A percentile compares a stretch with the other conserved stretches of the same genome.
Evolutionary conservation across 2,113 vertebrate genomes (phyloP).

Genomic region (Tetrax tetrax): DNA sequence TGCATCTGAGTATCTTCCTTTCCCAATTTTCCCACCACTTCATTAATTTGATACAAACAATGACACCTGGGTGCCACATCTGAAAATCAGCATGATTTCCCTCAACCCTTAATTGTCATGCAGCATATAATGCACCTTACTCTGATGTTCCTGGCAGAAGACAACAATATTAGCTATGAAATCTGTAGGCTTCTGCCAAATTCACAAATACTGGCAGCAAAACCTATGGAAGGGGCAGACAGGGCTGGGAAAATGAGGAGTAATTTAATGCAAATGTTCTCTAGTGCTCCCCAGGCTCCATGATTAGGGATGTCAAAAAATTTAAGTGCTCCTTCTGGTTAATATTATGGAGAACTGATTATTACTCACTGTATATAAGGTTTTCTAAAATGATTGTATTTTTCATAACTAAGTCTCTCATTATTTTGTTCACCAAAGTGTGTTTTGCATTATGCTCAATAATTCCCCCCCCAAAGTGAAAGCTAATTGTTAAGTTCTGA

Average conservation of each 20-base stretch:
- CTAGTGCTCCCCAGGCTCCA: slow-evolving; percentile 71
- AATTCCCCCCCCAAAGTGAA: slow-evolving; percentile 39
- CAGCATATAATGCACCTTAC: slow-evolving; percentile 46
- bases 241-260: slow-evolving; percentile 68
- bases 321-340: slow-evolving; percentile 76
- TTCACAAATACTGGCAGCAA: slow-evolving; percentile 66
- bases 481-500: slow-evolving; percentile 56
- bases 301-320: slow-evolving; percentile 79
- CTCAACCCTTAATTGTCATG: slow-evolving; percentile 49
- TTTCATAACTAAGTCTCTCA: slow-evolving; percentile 38
- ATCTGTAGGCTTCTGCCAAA: slow-evolving; percentile 74
- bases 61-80: slow-evolving; percentile 28
- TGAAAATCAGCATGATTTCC: neutral
- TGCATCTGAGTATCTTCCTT: neutral
- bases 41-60: slow-evolving; percentile 59
- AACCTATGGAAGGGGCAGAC: slow-evolving; percentile 66
- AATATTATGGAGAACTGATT: slow-evolving; percentile 75
- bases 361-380: slow-evolving; percentile 59
- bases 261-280: slow-evolving; percentile 84
- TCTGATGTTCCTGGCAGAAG: slow-evolving; percentile 73
- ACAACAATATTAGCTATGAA: slow-evolving; percentile 67
- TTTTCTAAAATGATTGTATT: slow-evolving; percentile 58
- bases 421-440: slow-evolving; percentile 58
- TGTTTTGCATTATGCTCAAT: slow-evolving; percentile 41
- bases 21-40: neutral